Percentiles rank a stretch among this genome's conserved stretches.
phyloP scores from a whole-genome alignment of 2,113 vertebrate genomes.

The Limanda limanda region DNA sequence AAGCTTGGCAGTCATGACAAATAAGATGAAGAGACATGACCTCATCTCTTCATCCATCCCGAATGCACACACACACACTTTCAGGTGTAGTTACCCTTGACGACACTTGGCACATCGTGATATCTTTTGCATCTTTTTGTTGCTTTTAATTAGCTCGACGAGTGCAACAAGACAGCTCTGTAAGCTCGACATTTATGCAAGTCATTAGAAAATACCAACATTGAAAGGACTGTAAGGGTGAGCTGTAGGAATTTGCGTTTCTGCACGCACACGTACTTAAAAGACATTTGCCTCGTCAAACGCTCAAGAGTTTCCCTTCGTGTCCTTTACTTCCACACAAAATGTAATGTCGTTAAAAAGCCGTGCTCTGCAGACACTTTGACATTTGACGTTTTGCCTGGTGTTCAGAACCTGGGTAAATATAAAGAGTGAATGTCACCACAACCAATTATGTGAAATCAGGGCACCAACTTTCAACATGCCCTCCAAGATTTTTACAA shows the following conservation, averaged over 20 bases:
- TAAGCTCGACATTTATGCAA: slow-evolving; percentile 29
- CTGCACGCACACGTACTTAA: not conserved
- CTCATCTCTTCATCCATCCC: not conserved
- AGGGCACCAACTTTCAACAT: not conserved
- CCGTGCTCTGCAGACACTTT: not conserved
- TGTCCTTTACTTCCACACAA: not conserved
- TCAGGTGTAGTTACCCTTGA: slow-evolving; percentile 20
- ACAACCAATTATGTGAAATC: not conserved
- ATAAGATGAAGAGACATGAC: not conserved
- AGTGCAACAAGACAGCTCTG: slow-evolving; percentile 25
- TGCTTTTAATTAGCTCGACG: slow-evolving; percentile 38
- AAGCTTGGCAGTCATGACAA: not conserved
- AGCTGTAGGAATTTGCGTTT: too few species aligned
- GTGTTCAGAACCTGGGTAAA: not conserved
- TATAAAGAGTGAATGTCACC: not conserved
- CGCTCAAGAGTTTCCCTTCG: not conserved
- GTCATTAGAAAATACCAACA: slow-evolving; percentile 51
- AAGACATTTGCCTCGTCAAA: not conserved
- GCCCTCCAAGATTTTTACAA: not conserved
- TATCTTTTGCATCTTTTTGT: slow-evolving; percentile 24
- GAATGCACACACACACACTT: not conserved
- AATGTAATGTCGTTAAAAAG: slow-evolving; percentile 8
- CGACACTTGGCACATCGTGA: not conserved
- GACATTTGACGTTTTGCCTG: not conserved
- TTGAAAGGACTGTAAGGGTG: not conserved